A percentile compares a stretch with the other conserved stretches of the same genome.
phyloP scores from a whole-genome alignment of 2,113 vertebrate species.

The Cyphotilapia sp. region DNA sequence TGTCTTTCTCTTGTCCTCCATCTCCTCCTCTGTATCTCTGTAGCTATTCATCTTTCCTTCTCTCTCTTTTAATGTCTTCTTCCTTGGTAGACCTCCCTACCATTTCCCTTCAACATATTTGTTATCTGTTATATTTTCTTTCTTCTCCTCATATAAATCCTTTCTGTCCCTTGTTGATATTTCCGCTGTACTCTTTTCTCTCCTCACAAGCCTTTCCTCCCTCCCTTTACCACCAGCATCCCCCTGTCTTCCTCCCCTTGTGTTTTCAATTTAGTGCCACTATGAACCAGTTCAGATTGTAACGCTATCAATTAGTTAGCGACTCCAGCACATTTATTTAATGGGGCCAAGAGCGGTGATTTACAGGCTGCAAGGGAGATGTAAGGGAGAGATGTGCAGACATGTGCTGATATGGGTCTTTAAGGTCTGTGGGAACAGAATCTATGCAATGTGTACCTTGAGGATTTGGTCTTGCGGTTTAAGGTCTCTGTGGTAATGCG shows the following conservation, averaged over 20 bases:
- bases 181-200: not conserved
- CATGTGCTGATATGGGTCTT: constrained; percentile 32
- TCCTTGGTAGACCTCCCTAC: not conserved
- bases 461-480: constrained; percentile 43
- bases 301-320: constrained; percentile 70
- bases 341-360: constrained; percentile 52
- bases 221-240: constrained; percentile 30
- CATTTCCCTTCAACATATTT: not conserved
- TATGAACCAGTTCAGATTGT: constrained; percentile 58
- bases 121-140: not conserved
- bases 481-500: constrained; percentile 43
- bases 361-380: constrained; percentile 64
- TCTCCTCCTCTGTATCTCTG: not conserved
- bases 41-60: not conserved
- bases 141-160: constrained; percentile 4
- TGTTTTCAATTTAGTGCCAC: constrained; percentile 65
- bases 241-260: constrained; percentile 46
- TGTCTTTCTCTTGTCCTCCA: not conserved
- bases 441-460: constrained; percentile 18
- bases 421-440: constrained; percentile 49
- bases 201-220: not conserved
- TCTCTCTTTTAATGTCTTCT: not conserved
- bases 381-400: constrained; percentile 55
- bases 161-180: not conserved
- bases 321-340: constrained; percentile 60